Percentiles rank a stretch among this genome's conserved stretches.
Conservation (phyloP, 1,140 invertebrate genomes). For the Portunus trituberculatus region DNA sequence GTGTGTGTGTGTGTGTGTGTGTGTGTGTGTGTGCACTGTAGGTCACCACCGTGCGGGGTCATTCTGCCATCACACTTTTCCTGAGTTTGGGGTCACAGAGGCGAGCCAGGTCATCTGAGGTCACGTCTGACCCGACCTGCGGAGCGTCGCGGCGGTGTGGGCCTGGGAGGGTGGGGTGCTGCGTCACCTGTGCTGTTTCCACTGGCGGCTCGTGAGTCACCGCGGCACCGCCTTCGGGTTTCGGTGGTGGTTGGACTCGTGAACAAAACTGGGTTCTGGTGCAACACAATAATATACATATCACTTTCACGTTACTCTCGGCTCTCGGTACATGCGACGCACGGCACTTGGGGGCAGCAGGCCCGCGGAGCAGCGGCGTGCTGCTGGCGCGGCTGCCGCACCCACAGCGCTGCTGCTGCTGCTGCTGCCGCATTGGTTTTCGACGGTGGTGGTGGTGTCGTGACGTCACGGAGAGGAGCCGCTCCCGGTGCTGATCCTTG, state of each 20-base stretch:
- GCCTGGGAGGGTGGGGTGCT: neutral
- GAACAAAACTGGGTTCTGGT: slow-evolving; percentile 52
- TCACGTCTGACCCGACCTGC: slow-evolving; percentile 61
- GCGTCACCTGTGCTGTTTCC: slow-evolving; percentile 17
- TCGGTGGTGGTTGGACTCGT: neutral
- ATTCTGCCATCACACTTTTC: slow-evolving; percentile 70
- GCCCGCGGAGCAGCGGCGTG: slow-evolving; percentile 1
- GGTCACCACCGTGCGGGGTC: slow-evolving; percentile 53
- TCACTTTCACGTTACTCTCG: slow-evolving; percentile 54
- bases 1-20: slow-evolving; percentile 59
- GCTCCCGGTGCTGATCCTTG: slow-evolving; percentile 41
- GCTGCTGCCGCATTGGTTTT: slow-evolving; percentile 14
- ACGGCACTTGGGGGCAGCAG: slow-evolving; percentile 44
- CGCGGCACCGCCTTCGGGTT: slow-evolving; percentile 10
- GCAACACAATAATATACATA: slow-evolving; percentile 64
- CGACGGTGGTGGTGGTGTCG: slow-evolving; percentile 35
- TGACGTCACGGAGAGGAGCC: slow-evolving; percentile 42
- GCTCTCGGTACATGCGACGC: slow-evolving; percentile 1
- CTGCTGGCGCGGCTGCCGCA: slow-evolving; percentile 26
- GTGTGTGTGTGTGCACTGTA: slow-evolving; percentile 43
- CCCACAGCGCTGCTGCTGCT: neutral
- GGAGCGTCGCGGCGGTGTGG: slow-evolving; percentile 47
- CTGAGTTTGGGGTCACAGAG: slow-evolving; percentile 72
- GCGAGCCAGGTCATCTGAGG: slow-evolving; percentile 54
- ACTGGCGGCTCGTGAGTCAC: slow-evolving; percentile 1